phyloP scores from a whole-genome alignment of 2,113 vertebrate species.

The Paramisgurnus dabryanus region DNA sequence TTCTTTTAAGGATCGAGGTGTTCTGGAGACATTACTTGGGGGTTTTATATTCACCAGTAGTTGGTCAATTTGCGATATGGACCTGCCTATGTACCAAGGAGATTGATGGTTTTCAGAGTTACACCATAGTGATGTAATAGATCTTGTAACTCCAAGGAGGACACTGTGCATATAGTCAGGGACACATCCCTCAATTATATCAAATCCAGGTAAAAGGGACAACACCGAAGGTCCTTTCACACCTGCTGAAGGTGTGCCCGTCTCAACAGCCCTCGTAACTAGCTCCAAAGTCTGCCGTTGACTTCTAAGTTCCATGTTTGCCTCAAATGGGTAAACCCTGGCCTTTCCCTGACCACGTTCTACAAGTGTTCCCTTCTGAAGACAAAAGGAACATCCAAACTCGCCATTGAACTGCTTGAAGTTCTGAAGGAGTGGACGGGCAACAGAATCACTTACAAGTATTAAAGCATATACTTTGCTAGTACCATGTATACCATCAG shows the following conservation, averaged over 20 bases:
- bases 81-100: slow-evolving; percentile 15
- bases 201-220: slow-evolving; percentile 21
- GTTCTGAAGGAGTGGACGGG: slow-evolving; percentile 24
- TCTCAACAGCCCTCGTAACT: slow-evolving; percentile 11
- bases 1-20: slow-evolving; percentile 15
- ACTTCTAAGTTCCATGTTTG: background rate
- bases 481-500: background rate
- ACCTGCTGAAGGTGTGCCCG: background rate
- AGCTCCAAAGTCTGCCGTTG: background rate
- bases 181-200: slow-evolving; percentile 31
- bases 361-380: slow-evolving; percentile 11
- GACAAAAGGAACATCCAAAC: slow-evolving; percentile 18
- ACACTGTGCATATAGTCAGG: slow-evolving; percentile 26
- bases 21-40: slow-evolving; percentile 4
- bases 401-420: slow-evolving; percentile 27
- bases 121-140: slow-evolving; percentile 23
- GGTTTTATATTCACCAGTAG: slow-evolving; percentile 27
- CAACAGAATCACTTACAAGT: slow-evolving; percentile 24
- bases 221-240: slow-evolving; percentile 30
- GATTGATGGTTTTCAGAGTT: slow-evolving; percentile 33
- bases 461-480: slow-evolving; percentile 18
- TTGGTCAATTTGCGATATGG: slow-evolving; percentile 4
- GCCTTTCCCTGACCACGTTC: slow-evolving; percentile 6
- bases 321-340: slow-evolving; percentile 3
- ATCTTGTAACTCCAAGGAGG: slow-evolving; percentile 13